Conservation (phyloP, 1,140 invertebrate genomes). For the Temnothorax longispinosus region DNA sequence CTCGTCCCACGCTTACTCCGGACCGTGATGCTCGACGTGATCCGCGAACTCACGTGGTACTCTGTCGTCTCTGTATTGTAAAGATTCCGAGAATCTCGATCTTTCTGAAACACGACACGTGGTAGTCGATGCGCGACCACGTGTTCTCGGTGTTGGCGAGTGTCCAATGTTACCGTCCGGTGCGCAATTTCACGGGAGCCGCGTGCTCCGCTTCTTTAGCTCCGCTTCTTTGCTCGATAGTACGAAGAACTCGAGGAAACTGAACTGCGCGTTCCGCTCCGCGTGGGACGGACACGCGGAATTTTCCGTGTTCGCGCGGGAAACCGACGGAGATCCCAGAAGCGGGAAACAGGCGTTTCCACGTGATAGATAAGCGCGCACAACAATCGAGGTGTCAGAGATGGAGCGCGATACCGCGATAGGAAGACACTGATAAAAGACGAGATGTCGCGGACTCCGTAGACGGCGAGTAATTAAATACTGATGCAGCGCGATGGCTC, state of each 20-base stretch:
- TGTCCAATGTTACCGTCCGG: neutral
- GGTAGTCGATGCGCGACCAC: neutral
- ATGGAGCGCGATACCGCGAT: neutral
- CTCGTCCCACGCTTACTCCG: neutral
- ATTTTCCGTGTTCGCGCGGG: neutral
- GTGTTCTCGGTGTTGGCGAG: neutral
- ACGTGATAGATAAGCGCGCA: neutral
- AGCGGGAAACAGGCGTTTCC: neutral
- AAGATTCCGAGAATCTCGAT: too few species aligned
- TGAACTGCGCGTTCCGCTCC: too few species aligned
- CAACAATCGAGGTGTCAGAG: neutral
- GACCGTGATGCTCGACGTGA: too few species aligned
- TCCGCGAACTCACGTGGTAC: neutral
- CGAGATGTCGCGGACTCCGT: neutral
- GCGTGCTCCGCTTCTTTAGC: neutral
- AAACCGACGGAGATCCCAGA: neutral
- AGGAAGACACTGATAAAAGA: neutral
- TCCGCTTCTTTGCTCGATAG: too few species aligned
- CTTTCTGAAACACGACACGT: too few species aligned
- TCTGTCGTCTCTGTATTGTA: neutral
- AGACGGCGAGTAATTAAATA: slow-evolving; percentile 32
- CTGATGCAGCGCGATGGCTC: slow-evolving; percentile 23
- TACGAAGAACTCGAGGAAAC: too few species aligned
- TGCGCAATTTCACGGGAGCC: neutral
- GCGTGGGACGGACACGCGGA: neutral